phyloP scores from a whole-genome alignment of 2,888 invertebrate species.

The Thumatha senex region DNA sequence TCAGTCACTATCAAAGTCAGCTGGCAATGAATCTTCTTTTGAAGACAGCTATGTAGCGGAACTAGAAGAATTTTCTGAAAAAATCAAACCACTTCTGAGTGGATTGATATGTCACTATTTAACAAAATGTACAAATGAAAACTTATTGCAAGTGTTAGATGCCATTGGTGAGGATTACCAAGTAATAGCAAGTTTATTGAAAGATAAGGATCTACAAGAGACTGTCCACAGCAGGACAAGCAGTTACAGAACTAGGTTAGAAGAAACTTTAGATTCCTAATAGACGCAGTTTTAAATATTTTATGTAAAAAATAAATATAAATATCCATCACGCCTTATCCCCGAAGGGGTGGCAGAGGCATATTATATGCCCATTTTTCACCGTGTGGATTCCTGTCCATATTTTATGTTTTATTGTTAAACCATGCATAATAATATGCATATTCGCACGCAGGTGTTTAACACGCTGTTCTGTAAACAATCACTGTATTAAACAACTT shows the following conservation, averaged over 20 bases:
- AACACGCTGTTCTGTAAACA: too few species aligned
- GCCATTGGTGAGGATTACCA: slow-evolving; percentile 55
- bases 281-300: slow-evolving; percentile 9
- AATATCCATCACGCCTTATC: too few species aligned
- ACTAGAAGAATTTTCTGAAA: slow-evolving; percentile 48
- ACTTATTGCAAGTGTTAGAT: slow-evolving; percentile 55
- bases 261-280: slow-evolving; percentile 59
- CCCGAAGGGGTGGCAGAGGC: too few species aligned
- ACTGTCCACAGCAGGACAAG: slow-evolving; percentile 51
- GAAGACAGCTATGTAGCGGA: slow-evolving; percentile 59
- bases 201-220: slow-evolving; percentile 44
- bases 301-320: too few species aligned
- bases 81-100: slow-evolving; percentile 57
- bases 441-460: too few species aligned
- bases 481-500: too few species aligned
- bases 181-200: slow-evolving; percentile 49
- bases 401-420: too few species aligned
- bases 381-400: too few species aligned
- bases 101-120: slow-evolving; percentile 60
- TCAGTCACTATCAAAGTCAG: slow-evolving; percentile 44
- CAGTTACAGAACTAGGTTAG: slow-evolving; percentile 58
- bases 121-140: slow-evolving; percentile 54
- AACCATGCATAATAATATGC: too few species aligned
- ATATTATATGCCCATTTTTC: too few species aligned
- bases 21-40: slow-evolving; percentile 53